A percentile compares a stretch with the other conserved stretches of the same genome.
Evolutionary conservation across 64 coral and sea anemone species (phyloP).

Genomic region (Porites australiensis): DNA sequence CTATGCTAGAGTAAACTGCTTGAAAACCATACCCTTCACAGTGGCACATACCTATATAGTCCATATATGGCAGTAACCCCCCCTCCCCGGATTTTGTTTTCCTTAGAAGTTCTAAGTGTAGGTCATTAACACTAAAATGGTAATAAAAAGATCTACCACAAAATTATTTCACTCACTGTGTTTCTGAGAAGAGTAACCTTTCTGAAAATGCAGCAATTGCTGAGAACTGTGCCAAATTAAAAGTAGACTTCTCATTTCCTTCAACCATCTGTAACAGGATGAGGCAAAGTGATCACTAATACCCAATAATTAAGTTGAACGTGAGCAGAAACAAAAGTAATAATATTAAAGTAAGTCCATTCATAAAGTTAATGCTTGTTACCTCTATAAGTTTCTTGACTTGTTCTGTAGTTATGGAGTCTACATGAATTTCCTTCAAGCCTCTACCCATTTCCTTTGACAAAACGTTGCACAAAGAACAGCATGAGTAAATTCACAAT

Average conservation of each 20-base stretch:
- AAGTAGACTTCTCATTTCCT: slow-evolving; percentile 75
- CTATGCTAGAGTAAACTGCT: no score
- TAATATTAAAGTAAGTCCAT: no score
- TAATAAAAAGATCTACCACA: not conserved
- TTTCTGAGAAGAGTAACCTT: slow-evolving; percentile 86
- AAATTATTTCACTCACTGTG: slow-evolving; percentile 64
- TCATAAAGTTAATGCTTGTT: not conserved
- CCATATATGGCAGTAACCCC: no score
- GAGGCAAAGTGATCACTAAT: not conserved
- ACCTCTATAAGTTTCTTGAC: slow-evolving; percentile 84
- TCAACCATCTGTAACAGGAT: slow-evolving; percentile 73
- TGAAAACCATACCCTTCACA: no score
- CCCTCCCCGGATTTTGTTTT: no score
- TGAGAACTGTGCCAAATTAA: slow-evolving; percentile 92
- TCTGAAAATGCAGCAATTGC: slow-evolving; percentile 97
- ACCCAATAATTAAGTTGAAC: no score
- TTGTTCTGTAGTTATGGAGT: slow-evolving; percentile 82
- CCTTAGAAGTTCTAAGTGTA: no score
- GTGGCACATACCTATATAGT: no score
- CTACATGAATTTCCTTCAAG: slow-evolving; percentile 86
- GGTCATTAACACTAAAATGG: no score
- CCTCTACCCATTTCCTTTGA: slow-evolving; percentile 87
- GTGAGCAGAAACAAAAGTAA: not conserved
- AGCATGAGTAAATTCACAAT: not conserved
- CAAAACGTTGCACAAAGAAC: not conserved